Conservation (phyloP, 2,888 invertebrate genomes). For the Tetropium fuscum region DNA sequence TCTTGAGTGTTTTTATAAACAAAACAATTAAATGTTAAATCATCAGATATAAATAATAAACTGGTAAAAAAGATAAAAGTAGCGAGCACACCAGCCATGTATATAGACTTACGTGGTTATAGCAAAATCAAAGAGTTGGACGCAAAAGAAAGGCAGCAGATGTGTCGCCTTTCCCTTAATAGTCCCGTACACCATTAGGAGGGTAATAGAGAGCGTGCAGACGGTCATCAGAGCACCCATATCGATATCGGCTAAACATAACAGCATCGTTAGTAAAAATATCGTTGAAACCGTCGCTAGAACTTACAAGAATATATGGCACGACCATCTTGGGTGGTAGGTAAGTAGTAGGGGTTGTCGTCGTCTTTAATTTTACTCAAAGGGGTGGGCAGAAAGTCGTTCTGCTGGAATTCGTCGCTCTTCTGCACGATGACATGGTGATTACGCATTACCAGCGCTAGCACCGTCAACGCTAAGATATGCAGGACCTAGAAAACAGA, state of each 20-base stretch:
- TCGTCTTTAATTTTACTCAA: constrained; percentile 76
- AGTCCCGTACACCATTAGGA: constrained; percentile 89
- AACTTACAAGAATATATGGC: constrained; percentile 77
- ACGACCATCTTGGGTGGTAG: constrained; percentile 71
- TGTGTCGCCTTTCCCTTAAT: constrained; percentile 86
- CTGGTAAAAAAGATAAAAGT: too few species aligned
- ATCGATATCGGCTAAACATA: constrained; percentile 80
- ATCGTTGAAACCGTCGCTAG: neutral
- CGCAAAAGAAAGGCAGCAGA: constrained; percentile 90
- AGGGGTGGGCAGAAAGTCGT: constrained; percentile 74
- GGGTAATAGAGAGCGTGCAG: constrained; percentile 84
- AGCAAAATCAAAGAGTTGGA: constrained; percentile 91
- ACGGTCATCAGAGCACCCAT: constrained; percentile 84
- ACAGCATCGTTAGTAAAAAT: constrained; percentile 9
- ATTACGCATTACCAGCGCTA: constrained; percentile 81
- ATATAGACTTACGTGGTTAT: constrained; percentile 82
- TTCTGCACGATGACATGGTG: constrained; percentile 73
- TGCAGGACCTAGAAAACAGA: constrained; percentile 76
- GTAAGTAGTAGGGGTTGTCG: constrained; percentile 69
- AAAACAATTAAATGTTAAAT: too few species aligned
- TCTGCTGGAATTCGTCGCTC: constrained; percentile 66
- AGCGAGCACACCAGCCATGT: too few species aligned
- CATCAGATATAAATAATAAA: too few species aligned
- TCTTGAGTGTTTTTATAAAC: too few species aligned
- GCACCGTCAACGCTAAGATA: constrained; percentile 78